Conservation (phyloP, 1,140 invertebrate genomes). For the Lepidotrigona ventralis region DNA sequence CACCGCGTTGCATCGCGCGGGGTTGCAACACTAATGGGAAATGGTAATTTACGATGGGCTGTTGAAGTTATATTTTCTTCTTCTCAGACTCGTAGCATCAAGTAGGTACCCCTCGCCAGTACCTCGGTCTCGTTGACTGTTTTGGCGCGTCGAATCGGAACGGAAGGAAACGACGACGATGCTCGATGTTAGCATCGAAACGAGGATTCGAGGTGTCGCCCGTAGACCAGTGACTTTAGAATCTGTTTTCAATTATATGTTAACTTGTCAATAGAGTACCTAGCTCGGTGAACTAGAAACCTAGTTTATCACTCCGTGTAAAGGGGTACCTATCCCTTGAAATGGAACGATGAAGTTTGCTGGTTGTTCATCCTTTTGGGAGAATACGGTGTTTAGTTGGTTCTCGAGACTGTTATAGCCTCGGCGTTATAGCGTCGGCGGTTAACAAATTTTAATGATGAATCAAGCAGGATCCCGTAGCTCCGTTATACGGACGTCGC, state of each 20-base stretch:
- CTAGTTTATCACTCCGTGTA: neutral
- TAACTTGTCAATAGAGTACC: neutral
- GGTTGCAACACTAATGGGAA: conserved; percentile 34
- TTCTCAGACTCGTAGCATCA: neutral
- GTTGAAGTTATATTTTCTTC: conserved; percentile 22
- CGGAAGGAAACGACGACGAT: conserved; percentile 3
- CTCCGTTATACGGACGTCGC: neutral
- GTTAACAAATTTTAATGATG: conserved; percentile 26
- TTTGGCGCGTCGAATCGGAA: neutral
- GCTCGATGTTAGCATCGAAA: neutral
- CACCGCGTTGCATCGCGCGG: conserved; percentile 22
- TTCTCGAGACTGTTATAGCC: neutral
- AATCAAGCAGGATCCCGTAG: conserved; percentile 8
- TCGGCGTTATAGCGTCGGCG: neutral
- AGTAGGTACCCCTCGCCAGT: neutral
- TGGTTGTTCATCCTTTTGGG: neutral
- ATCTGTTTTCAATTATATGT: conserved; percentile 16
- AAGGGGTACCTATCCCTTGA: neutral
- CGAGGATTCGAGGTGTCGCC: neutral
- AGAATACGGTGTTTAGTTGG: neutral
- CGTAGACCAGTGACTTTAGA: neutral
- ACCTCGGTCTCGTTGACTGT: neutral
- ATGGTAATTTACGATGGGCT: conserved; percentile 39
- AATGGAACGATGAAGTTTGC: neutral
- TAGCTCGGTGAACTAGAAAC: neutral